Base-by-base conservation (phyloP, 2,113 vertebrate species). In the Willisornis vidua region DNA sequence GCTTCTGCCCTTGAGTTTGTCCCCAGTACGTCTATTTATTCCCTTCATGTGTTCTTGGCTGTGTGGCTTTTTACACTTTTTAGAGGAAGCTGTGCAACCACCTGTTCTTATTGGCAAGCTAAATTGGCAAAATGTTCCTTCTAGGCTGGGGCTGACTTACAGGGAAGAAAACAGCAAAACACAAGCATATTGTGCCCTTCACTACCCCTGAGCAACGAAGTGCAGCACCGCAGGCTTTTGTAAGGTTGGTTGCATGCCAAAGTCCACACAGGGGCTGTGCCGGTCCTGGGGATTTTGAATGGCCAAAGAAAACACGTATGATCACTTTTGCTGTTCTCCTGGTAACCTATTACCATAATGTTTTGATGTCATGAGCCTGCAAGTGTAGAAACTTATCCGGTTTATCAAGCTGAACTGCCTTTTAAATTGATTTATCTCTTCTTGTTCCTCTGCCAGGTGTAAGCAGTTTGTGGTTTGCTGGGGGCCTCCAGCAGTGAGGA, bases 1-100 rank as follows among this genome's bases (percentile, higher is more conserved):
- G 29, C 72, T 89, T 81, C 80, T 89, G 76, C 55, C 76, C 80
- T 87, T 94, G 72, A 74, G 17, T 84, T 84, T 88, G 33, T 78
- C 48, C 35, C 26, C 14, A 33, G 19, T 43, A 51, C 52, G 62
- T 90, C 49, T 67, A 66, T 87, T 84, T 87, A 31, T 81, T 90
- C 26, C 35, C 24, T 77, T 92, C 4, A 1, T 6, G 5, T 5
- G 41, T 84, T 57, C 55, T 86, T 41, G 29, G 7, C 52, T 81
- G 14, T 28, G 24, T 72, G 76, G 76, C 88, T 63, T 87, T 93
- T 94, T 93, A 65, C 58, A 63, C 52, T 65, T 89, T 78, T 81
- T 78, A 95, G 86, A 81, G 86, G 73, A 97, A 94, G 80, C 95
- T 95, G 73, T 93, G 86, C 70, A 94, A 71, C 65, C 86, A 92